Evolutionary conservation across 2,113 vertebrate species (phyloP).

Genomic region (Motacilla alba): DNA sequence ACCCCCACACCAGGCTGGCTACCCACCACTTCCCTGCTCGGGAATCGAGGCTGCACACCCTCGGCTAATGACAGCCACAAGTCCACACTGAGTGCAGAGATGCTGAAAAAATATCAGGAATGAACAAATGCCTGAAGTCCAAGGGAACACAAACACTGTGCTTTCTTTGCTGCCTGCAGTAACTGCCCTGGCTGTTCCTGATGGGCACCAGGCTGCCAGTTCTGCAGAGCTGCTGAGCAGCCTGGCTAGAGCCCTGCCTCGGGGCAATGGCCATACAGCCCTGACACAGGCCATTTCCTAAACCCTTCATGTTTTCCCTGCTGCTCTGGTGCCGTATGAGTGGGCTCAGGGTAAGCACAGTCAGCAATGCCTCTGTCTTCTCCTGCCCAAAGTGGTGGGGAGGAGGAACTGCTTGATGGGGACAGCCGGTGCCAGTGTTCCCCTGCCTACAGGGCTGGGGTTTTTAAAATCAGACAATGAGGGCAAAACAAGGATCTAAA

Average conservation of each 20-base stretch:
- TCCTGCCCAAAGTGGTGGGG: fast-evolving
- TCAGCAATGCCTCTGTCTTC: fast-evolving
- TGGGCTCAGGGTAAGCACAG: background rate
- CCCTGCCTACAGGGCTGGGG: too few species aligned
- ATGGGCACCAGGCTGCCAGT: background rate
- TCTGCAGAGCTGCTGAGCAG: background rate
- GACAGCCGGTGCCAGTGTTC: background rate
- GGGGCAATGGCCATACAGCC: background rate
- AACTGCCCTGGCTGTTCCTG: background rate
- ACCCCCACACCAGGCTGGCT: fast-evolving
- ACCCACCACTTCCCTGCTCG: fast-evolving
- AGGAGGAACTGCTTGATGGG: background rate
- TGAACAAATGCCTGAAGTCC: background rate
- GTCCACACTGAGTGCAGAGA: background rate
- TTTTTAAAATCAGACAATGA: background rate
- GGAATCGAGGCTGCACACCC: background rate
- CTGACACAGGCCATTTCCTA: background rate
- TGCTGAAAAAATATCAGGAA: background rate
- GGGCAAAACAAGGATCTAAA: background rate
- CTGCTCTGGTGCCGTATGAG: fast-evolving
- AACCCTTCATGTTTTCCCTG: background rate
- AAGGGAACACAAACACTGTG: fast-evolving
- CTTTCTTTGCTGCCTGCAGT: background rate
- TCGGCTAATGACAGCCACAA: fast-evolving
- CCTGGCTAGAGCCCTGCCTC: background rate